A percentile compares a stretch with the other conserved stretches of the same genome.
Evolutionary conservation across 2,888 invertebrate genomes (phyloP).

Genomic region (Candidula unifasciata): DNA sequence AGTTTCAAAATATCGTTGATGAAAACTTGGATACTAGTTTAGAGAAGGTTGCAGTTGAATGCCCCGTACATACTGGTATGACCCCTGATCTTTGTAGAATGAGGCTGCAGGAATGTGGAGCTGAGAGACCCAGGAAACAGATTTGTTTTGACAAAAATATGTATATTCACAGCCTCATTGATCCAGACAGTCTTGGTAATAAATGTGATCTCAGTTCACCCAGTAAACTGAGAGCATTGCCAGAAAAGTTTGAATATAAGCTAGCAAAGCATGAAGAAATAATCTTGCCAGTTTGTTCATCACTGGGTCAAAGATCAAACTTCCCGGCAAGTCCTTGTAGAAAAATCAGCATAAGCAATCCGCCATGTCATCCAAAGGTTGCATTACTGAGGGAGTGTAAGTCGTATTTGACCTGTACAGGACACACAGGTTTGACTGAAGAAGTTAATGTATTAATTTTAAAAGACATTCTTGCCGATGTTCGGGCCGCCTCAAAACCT

Average conservation of each 20-base stretch:
- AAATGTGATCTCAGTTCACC: background rate
- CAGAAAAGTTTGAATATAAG: background rate
- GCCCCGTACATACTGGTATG: constrained; percentile 16
- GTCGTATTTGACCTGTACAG: background rate
- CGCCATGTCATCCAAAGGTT: constrained; percentile 26
- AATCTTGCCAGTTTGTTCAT: background rate
- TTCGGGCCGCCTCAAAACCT: background rate
- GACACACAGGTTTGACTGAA: constrained; percentile 20
- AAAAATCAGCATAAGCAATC: background rate
- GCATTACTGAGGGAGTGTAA: constrained; percentile 32
- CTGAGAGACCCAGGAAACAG: constrained; percentile 13
- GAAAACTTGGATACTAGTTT: background rate
- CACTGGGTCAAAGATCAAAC: background rate
- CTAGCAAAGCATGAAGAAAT: background rate
- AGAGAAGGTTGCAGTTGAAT: background rate
- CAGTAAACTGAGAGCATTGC: background rate
- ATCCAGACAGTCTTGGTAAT: background rate
- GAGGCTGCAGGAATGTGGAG: background rate
- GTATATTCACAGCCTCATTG: constrained; percentile 19
- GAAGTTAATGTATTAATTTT: constrained; percentile 28
- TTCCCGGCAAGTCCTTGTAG: background rate
- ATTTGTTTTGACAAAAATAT: background rate
- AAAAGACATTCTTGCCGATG: constrained; percentile 5
- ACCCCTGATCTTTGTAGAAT: constrained; percentile 39
- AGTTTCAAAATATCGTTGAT: constrained; percentile 3